Conservation (phyloP, 2,113 vertebrate species). For the Prunella fulvescens region DNA sequence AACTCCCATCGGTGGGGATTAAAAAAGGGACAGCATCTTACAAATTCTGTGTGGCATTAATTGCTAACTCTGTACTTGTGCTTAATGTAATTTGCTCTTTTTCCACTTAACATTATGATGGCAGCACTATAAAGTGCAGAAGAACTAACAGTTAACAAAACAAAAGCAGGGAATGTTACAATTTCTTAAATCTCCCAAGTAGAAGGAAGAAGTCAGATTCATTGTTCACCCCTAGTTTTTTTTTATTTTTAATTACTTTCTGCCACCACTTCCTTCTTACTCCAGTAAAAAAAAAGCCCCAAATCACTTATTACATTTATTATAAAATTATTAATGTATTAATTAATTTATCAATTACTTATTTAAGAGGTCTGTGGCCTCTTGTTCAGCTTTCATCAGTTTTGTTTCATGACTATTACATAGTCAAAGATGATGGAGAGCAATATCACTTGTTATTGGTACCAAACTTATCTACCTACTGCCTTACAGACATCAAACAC, state of each 20-base stretch:
- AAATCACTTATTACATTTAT: background rate
- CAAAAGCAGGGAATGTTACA: background rate
- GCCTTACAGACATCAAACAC: background rate
- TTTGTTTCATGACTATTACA: background rate
- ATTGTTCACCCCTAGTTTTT: background rate
- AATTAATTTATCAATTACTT: too few species aligned
- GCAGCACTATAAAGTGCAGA: background rate
- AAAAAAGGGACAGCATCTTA: background rate
- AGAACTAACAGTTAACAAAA: background rate
- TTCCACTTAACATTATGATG: background rate
- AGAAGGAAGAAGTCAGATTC: background rate
- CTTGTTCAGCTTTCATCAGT: background rate
- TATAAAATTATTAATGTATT: background rate
- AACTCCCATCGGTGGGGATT: background rate
- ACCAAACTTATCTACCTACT: background rate
- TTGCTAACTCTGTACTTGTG: background rate
- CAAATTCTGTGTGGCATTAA: background rate
- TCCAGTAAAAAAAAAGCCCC: background rate
- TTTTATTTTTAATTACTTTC: background rate
- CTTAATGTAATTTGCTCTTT: background rate
- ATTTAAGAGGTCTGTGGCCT: background rate
- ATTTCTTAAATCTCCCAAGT: background rate
- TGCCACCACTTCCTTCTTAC: background rate
- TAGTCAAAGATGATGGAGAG: background rate
- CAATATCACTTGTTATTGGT: background rate